These are phyloP conservation scores for Semnornis frantzii DNA, from an alignment of 2,113 vertebrate genomes.

Conservation along the genomic window DNA sequence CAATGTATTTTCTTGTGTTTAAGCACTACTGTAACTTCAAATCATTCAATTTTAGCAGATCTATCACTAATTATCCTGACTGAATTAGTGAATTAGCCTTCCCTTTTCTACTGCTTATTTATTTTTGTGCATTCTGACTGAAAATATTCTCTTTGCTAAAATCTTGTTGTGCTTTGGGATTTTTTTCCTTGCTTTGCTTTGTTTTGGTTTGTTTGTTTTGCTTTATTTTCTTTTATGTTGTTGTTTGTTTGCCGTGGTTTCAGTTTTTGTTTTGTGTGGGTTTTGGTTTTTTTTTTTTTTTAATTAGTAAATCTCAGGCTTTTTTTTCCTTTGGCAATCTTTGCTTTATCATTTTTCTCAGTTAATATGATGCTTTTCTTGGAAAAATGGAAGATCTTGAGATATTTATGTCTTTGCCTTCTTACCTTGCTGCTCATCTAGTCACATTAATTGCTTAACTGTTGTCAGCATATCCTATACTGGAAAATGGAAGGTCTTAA, in stretches of 20 bases:
- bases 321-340: background rate
- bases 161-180: accelerated
- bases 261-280: too few species aligned
- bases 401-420: background rate
- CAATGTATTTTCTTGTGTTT: background rate
- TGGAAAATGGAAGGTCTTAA: background rate
- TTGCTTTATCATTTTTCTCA: background rate
- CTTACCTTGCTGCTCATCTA: background rate
- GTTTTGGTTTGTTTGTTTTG: too few species aligned
- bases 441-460: background rate
- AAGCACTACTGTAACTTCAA: background rate
- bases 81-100: background rate
- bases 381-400: background rate
- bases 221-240: too few species aligned
- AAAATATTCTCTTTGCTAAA: background rate
- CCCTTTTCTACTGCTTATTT: background rate
- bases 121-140: background rate
- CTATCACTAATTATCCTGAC: background rate
- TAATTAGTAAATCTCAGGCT: background rate
- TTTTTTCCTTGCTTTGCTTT: background rate
- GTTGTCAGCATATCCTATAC: background rate
- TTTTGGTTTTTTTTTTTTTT: background rate
- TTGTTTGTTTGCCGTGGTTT: too few species aligned
- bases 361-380: background rate
- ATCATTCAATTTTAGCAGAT: background rate